Percentiles rank a stretch among this genome's conserved stretches.
Evolutionary conservation across 2,888 invertebrate species (phyloP).

Genomic region (Nomada ferruginata): DNA sequence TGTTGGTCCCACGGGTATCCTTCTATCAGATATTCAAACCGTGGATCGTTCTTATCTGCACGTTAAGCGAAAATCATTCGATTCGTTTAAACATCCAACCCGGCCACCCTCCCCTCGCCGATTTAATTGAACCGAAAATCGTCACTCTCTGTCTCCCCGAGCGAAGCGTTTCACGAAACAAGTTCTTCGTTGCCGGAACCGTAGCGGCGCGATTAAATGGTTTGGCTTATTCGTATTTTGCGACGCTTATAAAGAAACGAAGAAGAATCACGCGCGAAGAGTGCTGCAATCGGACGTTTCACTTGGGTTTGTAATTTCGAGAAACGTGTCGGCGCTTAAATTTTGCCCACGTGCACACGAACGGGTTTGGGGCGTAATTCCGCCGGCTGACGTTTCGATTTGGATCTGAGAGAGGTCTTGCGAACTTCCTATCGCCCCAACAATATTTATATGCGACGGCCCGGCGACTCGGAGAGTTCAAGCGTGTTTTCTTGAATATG

Average conservation of each 20-base stretch:
- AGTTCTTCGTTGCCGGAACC: constrained; percentile 6
- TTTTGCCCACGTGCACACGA: not conserved
- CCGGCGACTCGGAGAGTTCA: not conserved
- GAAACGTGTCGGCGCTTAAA: not conserved
- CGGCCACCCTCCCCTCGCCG: not conserved
- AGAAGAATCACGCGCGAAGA: no score
- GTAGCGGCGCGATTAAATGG: not conserved
- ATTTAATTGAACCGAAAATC: constrained; percentile 56
- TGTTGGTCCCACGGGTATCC: constrained; percentile 51
- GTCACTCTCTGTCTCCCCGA: not conserved
- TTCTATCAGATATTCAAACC: constrained; percentile 62
- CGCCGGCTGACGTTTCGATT: not conserved
- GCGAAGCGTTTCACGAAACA: constrained; percentile 9
- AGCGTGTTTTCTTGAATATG: constrained; percentile 5
- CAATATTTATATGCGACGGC: not conserved
- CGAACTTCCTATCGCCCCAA: not conserved
- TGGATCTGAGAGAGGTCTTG: not conserved
- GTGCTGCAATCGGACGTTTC: not conserved
- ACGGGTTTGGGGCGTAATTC: not conserved
- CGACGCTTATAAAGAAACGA: not conserved
- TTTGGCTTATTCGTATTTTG: not conserved
- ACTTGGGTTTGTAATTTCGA: not conserved
- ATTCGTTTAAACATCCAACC: constrained; percentile 50
- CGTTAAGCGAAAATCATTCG: constrained; percentile 64
- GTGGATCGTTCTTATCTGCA: constrained; percentile 61